These are phyloP conservation scores for Phymanthus crucifer DNA, from an alignment of 92 coral and sea anemone genomes.

Conservation along the genomic window DNA sequence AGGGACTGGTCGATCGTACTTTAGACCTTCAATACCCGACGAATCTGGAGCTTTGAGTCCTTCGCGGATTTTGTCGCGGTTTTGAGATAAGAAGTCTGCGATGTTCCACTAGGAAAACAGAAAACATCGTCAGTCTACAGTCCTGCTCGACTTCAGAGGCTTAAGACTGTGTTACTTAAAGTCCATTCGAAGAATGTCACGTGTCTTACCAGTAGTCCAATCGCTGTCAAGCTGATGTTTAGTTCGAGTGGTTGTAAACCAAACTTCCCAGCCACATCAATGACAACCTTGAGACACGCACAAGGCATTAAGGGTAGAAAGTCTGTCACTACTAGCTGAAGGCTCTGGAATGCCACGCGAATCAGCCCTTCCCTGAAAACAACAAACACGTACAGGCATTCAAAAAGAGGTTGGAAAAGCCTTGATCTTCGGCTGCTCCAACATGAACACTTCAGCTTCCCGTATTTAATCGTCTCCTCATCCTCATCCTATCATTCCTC, in stretches of 20 bases:
- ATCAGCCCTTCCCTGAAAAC: constrained; percentile 86
- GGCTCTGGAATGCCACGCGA: constrained; percentile 98
- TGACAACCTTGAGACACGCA: constrained; percentile 90
- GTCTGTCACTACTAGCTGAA: constrained; percentile 94
- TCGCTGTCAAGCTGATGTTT: constrained; percentile 95
- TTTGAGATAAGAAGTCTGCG: constrained; percentile 92
- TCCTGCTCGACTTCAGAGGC: no score
- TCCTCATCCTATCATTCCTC: no score
- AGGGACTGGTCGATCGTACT: no score
- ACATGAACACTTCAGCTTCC: no score
- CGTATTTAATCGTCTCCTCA: no score
- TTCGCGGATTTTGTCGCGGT: constrained; percentile 85
- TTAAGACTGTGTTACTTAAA: no score
- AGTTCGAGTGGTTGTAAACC: constrained; percentile 97
- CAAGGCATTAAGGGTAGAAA: constrained; percentile 98
- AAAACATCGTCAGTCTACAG: not conserved
- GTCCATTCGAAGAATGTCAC: not conserved
- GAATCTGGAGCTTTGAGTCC: no score
- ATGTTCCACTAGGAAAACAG: constrained; percentile 86
- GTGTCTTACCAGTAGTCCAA: constrained; percentile 90
- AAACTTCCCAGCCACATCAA: constrained; percentile 97
- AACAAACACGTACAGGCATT: no score
- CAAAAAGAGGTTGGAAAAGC: no score
- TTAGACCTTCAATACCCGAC: no score
- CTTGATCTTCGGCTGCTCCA: no score